Conservation (phyloP, 2,113 vertebrate genomes). For the Fregetta grallaria region DNA sequence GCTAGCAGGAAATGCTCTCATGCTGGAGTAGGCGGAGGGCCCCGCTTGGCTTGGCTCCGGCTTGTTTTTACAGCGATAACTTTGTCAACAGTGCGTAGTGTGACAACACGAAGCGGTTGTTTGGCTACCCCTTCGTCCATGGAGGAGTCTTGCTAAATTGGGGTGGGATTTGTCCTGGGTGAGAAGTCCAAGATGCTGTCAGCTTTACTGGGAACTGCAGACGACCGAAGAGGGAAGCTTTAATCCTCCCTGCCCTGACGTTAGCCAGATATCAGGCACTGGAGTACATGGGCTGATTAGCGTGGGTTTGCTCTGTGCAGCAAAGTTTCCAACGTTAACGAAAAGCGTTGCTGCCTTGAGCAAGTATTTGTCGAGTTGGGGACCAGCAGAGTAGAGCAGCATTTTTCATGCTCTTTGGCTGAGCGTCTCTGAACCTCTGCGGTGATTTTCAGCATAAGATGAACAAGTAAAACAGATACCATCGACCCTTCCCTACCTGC, state of each 20-base stretch:
- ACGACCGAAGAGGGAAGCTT: background rate
- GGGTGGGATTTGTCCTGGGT: constrained; percentile 27
- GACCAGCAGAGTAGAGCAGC: background rate
- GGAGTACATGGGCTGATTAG: background rate
- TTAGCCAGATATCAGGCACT: background rate
- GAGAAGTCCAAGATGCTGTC: constrained; percentile 45
- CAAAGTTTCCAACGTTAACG: background rate
- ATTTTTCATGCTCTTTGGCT: background rate
- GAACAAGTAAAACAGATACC: background rate
- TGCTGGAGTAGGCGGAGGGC: background rate
- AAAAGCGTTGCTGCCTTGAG: background rate
- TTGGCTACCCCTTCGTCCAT: background rate
- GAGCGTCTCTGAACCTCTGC: background rate
- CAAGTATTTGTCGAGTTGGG: background rate
- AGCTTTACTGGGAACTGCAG: background rate
- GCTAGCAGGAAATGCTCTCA: constrained; percentile 4
- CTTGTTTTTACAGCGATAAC: background rate
- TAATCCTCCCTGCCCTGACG: background rate
- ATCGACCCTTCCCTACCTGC: background rate
- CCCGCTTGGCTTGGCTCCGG: background rate
- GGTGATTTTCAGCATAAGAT: background rate
- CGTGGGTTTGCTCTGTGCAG: background rate
- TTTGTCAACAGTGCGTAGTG: background rate
- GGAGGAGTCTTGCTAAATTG: background rate
- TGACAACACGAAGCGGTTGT: background rate